Percentiles rank a stretch among this genome's conserved stretches.
Evolutionary conservation across 2,888 invertebrate genomes (phyloP).

Genomic region (Protonemura montana): DNA sequence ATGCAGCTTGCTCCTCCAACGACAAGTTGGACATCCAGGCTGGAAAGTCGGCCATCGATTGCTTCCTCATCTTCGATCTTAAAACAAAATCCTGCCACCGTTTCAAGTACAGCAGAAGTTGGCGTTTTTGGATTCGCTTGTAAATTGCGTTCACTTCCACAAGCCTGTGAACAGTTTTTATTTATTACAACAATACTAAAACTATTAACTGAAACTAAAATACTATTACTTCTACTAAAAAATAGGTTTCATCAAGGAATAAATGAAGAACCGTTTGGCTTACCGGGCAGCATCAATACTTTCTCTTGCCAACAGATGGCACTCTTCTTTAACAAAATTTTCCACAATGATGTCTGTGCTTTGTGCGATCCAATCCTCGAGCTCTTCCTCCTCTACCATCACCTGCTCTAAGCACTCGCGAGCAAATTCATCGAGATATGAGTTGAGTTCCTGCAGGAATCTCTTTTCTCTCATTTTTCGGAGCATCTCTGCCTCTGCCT

Average conservation of each 20-base stretch:
- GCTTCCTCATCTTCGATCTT: not conserved
- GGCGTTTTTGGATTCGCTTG: not conserved
- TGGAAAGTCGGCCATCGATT: constrained; percentile 32
- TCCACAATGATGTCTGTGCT: not conserved
- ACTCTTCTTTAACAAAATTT: constrained; percentile 26
- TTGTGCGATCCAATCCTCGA: not conserved
- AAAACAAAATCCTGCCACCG: not conserved
- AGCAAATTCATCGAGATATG: not conserved
- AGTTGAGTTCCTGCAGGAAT: not conserved
- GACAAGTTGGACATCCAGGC: constrained; percentile 37
- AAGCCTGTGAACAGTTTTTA: not conserved
- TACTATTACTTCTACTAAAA: no score
- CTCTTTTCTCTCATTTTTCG: constrained; percentile 19
- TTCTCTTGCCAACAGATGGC: not conserved
- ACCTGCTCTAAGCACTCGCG: constrained; percentile 2
- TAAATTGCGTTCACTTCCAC: constrained; percentile 1
- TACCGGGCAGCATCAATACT: not conserved
- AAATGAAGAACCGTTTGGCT: no score
- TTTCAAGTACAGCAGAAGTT: not conserved
- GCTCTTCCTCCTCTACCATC: constrained; percentile 1
- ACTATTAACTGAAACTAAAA: no score
- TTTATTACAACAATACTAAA: no score
- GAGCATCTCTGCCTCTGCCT: constrained; percentile 27
- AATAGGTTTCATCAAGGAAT: no score
- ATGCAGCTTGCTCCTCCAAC: constrained; percentile 17